Evolutionary conservation across 2,113 vertebrate genomes (phyloP).

Genomic region (Vulpes vulpes): DNA sequence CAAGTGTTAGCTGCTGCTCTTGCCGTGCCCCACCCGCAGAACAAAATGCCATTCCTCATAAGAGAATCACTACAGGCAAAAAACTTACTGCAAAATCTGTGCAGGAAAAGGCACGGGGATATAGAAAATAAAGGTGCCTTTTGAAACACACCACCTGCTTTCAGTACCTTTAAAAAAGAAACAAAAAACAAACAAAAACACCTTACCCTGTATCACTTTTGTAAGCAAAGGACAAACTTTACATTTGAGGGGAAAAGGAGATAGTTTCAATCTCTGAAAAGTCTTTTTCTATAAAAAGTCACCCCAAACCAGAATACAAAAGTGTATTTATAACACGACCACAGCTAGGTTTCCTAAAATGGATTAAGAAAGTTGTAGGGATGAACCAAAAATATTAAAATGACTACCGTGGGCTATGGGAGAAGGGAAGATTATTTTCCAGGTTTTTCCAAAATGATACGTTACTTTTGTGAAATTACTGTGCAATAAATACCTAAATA

Average conservation of each 20-base stretch:
- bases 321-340: not conserved
- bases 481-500: not conserved
- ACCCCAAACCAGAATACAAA: conserved; percentile 45
- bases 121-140: conserved; percentile 23
- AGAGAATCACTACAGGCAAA: conserved; percentile 1
- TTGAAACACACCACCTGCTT: conserved; percentile 38
- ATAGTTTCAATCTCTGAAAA: conserved; percentile 34
- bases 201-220: not conserved
- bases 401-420: not conserved
- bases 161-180: not conserved
- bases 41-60: not conserved
- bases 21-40: not conserved
- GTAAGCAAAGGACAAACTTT: conserved; percentile 2
- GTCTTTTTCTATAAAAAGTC: conserved; percentile 38
- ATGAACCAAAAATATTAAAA: conserved; percentile 18
- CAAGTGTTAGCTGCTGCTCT: conserved; percentile 31
- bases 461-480: conserved; percentile 1
- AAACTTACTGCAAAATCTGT: not conserved
- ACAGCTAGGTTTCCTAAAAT: not conserved
- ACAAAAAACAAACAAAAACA: too few relatives aligned
- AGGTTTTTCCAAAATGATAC: not conserved
- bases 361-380: not conserved
- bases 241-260: not conserved
- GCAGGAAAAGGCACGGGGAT: not conserved
- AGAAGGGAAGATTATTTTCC: not conserved